Evolutionary conservation across 2,888 invertebrate species (phyloP).

Genomic region (Mythimna vitellina): DNA sequence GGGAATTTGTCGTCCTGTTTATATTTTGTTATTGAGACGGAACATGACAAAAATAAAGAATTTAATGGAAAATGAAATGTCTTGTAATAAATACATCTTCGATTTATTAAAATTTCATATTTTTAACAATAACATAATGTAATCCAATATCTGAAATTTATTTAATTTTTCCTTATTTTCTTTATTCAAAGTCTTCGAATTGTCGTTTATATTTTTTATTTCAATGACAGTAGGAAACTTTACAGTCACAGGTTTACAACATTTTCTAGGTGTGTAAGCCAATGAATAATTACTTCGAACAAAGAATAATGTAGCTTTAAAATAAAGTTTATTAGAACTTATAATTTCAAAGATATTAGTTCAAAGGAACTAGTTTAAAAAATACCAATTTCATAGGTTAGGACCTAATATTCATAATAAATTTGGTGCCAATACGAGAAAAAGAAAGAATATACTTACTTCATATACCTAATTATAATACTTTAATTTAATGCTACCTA

Average conservation of each 20-base stretch:
- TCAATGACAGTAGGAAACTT: no score
- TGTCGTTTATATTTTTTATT: not conserved
- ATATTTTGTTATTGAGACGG: not conserved
- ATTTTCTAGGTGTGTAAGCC: no score
- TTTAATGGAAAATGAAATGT: no score
- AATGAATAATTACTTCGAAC: no score
- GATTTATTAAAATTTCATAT: not conserved
- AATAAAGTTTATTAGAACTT: no score
- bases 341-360: no score
- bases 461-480: not conserved
- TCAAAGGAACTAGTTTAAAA: no score
- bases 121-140: not conserved
- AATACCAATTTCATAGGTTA: no score
- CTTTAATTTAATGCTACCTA: conserved; percentile 36
- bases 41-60: not conserved
- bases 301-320: no score
- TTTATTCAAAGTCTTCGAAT: not conserved
- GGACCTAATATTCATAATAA: not conserved
- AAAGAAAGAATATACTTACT: not conserved
- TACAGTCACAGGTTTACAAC: no score
- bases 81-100: no score
- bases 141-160: not conserved
- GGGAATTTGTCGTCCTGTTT: conserved; percentile 21
- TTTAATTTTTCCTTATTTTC: not conserved
- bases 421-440: not conserved